Percentiles rank a stretch among this genome's conserved stretches.
Conservation (phyloP, 2,888 invertebrate genomes). For the Timema cristinae region DNA sequence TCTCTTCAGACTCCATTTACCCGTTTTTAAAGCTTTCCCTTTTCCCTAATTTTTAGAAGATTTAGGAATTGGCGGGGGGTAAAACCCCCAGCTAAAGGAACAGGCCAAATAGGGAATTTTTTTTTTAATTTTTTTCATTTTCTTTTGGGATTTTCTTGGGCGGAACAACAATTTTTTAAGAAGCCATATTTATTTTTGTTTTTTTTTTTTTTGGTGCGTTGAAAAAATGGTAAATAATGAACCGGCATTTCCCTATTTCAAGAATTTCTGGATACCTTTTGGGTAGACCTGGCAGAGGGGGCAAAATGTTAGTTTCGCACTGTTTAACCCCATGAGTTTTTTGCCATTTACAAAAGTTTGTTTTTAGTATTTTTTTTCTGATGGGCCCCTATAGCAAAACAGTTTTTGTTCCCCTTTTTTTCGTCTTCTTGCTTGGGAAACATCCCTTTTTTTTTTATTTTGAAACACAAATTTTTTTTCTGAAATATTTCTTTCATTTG, state of each 20-base stretch:
- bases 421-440: not conserved
- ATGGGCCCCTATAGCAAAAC: not conserved
- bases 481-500: not conserved
- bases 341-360: not conserved
- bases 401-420: not conserved
- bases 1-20: not conserved
- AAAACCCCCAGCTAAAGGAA: not conserved
- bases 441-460: not conserved
- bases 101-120: not conserved
- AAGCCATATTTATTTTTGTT: slow-evolving; percentile 5
- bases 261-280: not conserved
- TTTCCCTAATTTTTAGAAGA: not conserved
- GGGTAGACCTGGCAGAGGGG: not conserved
- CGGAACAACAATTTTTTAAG: not conserved
- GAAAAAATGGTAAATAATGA: not conserved
- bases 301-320: not conserved
- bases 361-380: not conserved
- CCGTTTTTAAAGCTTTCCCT: not conserved
- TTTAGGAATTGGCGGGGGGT: not conserved
- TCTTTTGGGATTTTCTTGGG: not conserved
- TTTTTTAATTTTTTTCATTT: slow-evolving; percentile 3
- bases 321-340: not conserved
- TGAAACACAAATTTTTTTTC: too few species aligned
- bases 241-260: not conserved
- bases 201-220: not conserved